phyloP scores from a whole-genome alignment of 2,797 vertebrate genomes.

The Tolypeutes matacus region DNA sequence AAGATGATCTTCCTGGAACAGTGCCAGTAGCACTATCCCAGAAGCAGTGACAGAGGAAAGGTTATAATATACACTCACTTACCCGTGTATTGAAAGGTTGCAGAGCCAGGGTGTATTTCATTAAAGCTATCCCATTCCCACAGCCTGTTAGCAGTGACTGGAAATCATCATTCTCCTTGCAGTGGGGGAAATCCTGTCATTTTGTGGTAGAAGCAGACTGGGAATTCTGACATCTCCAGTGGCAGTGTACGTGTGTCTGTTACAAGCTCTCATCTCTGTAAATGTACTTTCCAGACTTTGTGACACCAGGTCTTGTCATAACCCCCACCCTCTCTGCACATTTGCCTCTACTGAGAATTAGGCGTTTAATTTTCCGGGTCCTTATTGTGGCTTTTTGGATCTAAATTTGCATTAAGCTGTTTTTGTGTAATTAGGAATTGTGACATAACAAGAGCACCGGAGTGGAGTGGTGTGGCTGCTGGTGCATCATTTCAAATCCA shows the following conservation, averaged over 20 bases:
- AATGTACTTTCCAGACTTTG: background rate
- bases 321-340: background rate
- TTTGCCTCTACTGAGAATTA: slow-evolving; percentile 73
- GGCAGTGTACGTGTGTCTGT: background rate
- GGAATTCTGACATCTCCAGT: background rate
- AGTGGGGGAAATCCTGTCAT: slow-evolving; percentile 27
- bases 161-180: background rate
- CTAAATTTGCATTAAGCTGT: slow-evolving; percentile 79
- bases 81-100: fast-evolving
- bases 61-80: fast-evolving
- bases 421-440: slow-evolving; percentile 80
- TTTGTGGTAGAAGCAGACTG: background rate
- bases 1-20: background rate
- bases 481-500: slow-evolving; percentile 74
- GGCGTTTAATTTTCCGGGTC: slow-evolving; percentile 76
- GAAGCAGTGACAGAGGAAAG: background rate
- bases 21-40: fast-evolving
- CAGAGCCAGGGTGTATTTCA: background rate
- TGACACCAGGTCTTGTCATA: background rate
- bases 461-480: slow-evolving; percentile 69
- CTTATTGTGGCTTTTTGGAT: slow-evolving; percentile 81
- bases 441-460: slow-evolving; percentile 78
- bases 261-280: background rate
- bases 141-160: slow-evolving; percentile 18
- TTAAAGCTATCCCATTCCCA: background rate